Base-by-base conservation (phyloP, 64 coral and sea anemone genomes). In the Montipora cactus region DNA sequence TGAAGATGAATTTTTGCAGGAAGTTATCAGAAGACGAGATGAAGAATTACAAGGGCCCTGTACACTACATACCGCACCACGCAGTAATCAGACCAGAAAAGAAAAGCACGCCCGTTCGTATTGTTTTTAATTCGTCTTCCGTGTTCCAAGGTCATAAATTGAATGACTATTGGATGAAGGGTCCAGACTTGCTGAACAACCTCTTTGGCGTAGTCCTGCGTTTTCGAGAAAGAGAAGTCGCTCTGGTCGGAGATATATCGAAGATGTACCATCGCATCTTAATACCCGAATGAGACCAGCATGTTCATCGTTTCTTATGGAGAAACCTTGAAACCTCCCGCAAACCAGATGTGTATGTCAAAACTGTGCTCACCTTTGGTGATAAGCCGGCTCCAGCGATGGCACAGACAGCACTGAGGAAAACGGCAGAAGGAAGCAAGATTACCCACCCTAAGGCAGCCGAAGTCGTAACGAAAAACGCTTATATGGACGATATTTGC, bases 91-190 rank as follows among this genome's bases (percentile, higher is more conserved):
- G 81, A 64, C 94, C 94, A 80, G 81, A 95, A 71, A 88, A 81
- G 7, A 93, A 88, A 53, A 89, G 95, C 78, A 96, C 84, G 8
- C 95, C 84, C 6, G 55, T 96, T 1, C 77, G 90, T 20, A 96
- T 92, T 18, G 95, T 96, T 19, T 96, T 96, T 52, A 92, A 96
- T 66, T 80, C 89, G 49, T 95, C 87, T 62, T 77, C 94, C 5
- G 49, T 71, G 0, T 92, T 50, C 70, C 84, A 92, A 80, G 88
- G 89, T 57, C 52, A 49, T 59, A 15, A 18, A 2, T 45, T 57
- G 52, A 57, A 57, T 57, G 52, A 57, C 52, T 57, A 57, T 57
- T 57, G 52, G 52, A 57, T 57, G 52, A 57, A 55, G 25, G 52
- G 52, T 10, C 52, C 52, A 57, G 52, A 57, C 52, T 57, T 57